Evolutionary conservation across 2,797 vertebrate species (phyloP), one percentile per base, ranked within the genome.

Genomic region (Todus mexicanus): DNA sequence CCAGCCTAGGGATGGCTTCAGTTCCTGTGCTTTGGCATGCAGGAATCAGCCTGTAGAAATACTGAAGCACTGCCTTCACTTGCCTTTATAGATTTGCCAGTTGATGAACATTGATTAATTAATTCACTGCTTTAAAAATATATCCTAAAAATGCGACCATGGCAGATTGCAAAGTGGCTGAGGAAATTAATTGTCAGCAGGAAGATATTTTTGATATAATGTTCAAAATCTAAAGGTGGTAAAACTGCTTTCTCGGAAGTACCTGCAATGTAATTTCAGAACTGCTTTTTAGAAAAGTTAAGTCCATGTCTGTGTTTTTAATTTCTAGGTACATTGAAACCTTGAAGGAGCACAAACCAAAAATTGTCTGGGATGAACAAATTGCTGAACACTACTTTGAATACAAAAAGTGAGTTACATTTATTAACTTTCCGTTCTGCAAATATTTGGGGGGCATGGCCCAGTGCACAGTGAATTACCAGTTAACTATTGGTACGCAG

Each of bases 331-430:
- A 99, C 95, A 97, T 99, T 40, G 99, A 99, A 89, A 97, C 98
- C 73, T 97, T 99, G 95, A 98, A 98, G 94, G 98, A 99, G 68
- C 95, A 99, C 93, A 98, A 98, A 82, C 99, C 99, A 25, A 99
- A 98, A 90, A 88, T 99, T 22, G 42, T 98, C 48, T 99, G 99
- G 99, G 98, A 99, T 89, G 98, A 98, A 92, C 97, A 98, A 86
- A 97, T 98, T 15, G 98, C 97, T 8, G 99, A 99, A 92, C 99
- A 99, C 96, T 98, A 98, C 93, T 98, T 99, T 80, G 98, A 95
- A 87, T 99, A 99, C 94, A 99, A 98, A 96, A 99, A 98, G 99
- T 99, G 63, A 98, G 98, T 95, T 83, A 42, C 15, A 42, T 65
- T 87, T 72, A 71, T 87, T 90, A 64, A 43, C 21, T 89, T 84